Base-by-base conservation (phyloP, 2,888 invertebrate genomes). In the Nomada ruficornis region DNA sequence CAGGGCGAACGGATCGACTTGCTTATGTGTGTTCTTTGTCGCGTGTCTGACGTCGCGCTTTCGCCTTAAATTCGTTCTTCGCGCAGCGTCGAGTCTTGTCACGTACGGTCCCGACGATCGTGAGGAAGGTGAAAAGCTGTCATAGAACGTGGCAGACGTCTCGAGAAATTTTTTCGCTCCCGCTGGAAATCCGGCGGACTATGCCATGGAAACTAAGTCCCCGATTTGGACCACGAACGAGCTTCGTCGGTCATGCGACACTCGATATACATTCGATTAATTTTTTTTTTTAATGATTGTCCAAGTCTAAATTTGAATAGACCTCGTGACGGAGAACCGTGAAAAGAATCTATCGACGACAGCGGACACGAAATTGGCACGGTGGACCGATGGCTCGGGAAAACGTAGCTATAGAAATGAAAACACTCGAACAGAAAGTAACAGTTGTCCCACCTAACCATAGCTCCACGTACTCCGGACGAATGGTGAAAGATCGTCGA, bases 301-400 rank as follows among this genome's bases (percentile, higher is more conserved):
- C 60, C 84, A 86, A 86, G 88, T 86, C 60, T 47, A 88, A 88
- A 88, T 88, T 89, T 68, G 78, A 42, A 85, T 77, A 87, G 85
- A 88, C 87, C 87, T 88, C 82, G 85, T 73, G 72, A 11, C 0
- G 18, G 15, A n/a, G 18, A 52, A 26, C 26, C n/a, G 44, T 9
- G 1, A 5, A 18, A 18, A 2, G 20, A 1, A 57, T n/a, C 7
- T 1, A 2, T 26, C 26, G 26, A 2, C 7, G 9, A 13, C 20
- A 13, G 20, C 29, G 44, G 4, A 20, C 15, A 4, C 5, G 44
- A 20, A 44, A 7, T 13, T 20, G 13, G 26, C 0, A n/a, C 23
- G 5, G 10, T n/a, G 29, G 29, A 5, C 29, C n/a, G 10, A 23
- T 13, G 54, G 60, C 71, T 52, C 65, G 67, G 79, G 80, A 67